Evolutionary conservation across 2,797 vertebrate genomes (phyloP).

Genomic region (Eremophila alpestris): DNA sequence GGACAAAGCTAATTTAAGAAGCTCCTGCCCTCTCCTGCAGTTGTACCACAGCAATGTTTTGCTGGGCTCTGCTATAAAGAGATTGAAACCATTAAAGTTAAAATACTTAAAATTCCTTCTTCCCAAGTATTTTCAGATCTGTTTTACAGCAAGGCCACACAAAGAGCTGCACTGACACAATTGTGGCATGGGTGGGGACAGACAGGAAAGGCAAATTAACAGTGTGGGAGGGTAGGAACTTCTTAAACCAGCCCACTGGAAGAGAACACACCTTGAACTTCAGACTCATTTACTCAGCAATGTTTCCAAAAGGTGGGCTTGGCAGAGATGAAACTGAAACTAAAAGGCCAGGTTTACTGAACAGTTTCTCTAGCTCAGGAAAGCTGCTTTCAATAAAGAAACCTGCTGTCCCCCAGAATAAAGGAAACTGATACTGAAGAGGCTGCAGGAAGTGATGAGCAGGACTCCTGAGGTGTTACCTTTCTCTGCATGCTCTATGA

Average conservation of each 20-base stretch:
- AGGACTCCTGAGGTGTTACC: slow-evolving; percentile 70
- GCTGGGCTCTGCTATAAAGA: neutral
- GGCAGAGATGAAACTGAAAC: neutral
- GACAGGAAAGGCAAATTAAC: slow-evolving; percentile 23
- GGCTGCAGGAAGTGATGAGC: neutral
- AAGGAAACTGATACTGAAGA: neutral
- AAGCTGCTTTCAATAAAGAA: neutral
- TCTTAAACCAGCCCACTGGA: neutral
- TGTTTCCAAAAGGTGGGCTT: neutral
- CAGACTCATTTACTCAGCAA: neutral
- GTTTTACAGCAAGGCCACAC: slow-evolving; percentile 11
- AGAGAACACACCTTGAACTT: neutral
- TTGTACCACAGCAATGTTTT: neutral
- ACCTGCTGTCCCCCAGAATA: neutral
- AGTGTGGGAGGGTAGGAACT: neutral
- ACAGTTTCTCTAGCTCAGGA: neutral
- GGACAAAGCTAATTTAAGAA: neutral
- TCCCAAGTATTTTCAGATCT: neutral
- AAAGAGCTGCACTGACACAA: neutral
- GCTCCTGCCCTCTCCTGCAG: neutral
- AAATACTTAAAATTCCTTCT: slow-evolving; percentile 6
- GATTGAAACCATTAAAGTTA: neutral
- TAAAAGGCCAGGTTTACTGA: neutral
- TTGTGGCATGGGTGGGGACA: neutral
- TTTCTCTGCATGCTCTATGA: slow-evolving; percentile 96